Evolutionary conservation across 1,140 invertebrate genomes (phyloP), one percentile per base, ranked within the genome.

Genomic region (Trichomalopsis sarcophagae): DNA sequence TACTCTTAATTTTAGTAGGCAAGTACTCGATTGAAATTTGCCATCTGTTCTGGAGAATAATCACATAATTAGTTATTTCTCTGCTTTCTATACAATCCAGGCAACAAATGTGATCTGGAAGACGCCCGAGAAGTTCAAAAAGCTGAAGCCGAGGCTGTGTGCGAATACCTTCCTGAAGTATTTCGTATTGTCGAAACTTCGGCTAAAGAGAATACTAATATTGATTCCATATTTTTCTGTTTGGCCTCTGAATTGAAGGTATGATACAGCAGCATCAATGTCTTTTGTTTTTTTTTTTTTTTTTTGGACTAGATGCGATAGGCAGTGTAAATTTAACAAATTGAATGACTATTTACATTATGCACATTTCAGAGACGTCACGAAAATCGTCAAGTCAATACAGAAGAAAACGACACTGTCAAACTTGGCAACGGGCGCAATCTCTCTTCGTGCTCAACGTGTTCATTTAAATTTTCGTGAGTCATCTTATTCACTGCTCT

Each of bases 151-250:
- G 95, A 97, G 90, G 95, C 96, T 66, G 95, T 98, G 92, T 96
- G 97, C 89, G 95, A 97, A 88, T 97, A 97, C 92, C 95, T 97
- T 89, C 96, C 96, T 68, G 97, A 97, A 93, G 96, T 97, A 66
- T 94, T 97, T 89, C 96, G 96, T 91, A 95, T 97, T 17, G 94
- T 98, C 92, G 98, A 99, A 94, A 97, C 98, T 11, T 98, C 97
- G 86, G 98, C 98, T 77, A 98, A 98, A 94, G 97, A 97, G 89
- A 98, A 98, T 89, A 97, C 97, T 69, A 98, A 98, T 93, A 96
- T 99, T 86, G 98, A 98, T 92, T 96, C 98, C 88, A 97, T 97
- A 86, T 99, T 99, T 93, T 95, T 97, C 82, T 97, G 95, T 87
- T 94, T 98, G 91, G 98, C 98, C 84, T 97, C 96, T 44, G 97